phyloP scores from a whole-genome alignment of 2,797 vertebrate genomes.

The Hoplostethus atlanticus region DNA sequence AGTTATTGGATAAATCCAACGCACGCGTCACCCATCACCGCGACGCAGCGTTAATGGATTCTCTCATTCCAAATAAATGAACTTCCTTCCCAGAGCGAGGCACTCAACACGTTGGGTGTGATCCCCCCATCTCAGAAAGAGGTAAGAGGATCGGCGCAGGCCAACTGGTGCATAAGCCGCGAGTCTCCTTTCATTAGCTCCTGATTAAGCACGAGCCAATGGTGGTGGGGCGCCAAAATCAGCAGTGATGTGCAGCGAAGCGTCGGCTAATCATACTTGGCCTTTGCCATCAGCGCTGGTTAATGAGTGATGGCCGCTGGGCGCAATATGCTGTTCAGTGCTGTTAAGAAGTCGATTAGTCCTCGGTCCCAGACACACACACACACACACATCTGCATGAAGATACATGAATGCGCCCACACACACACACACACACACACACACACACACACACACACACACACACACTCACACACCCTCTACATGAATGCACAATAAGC shows the following conservation, averaged over 20 bases:
- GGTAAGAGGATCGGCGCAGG: conserved; percentile 20
- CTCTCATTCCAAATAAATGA: conserved; percentile 13
- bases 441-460: conserved; percentile 15
- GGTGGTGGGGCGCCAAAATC: conserved; percentile 58
- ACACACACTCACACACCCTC: conserved; percentile 3
- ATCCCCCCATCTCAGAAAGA: conserved; percentile 11
- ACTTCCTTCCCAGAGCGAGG: conserved; percentile 9
- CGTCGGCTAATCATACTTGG: conserved; percentile 68
- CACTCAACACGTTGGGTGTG: neutral
- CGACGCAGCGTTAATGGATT: neutral
- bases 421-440: conserved; percentile 37
- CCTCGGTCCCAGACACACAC: conserved; percentile 29
- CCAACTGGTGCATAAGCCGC: conserved; percentile 53
- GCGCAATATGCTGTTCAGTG: conserved; percentile 48
- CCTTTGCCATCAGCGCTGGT: conserved; percentile 66
- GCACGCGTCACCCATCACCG: neutral
- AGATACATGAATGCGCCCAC: conserved; percentile 22
- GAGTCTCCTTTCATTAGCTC: conserved; percentile 67
- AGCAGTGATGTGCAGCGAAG: conserved; percentile 63
- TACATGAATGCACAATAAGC: conserved; percentile 12
- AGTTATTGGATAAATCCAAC: conserved; percentile 24
- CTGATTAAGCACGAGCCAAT: conserved; percentile 57
- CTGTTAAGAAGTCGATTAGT: conserved; percentile 44
- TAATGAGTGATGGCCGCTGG: conserved; percentile 64
- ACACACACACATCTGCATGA: conserved; percentile 38